Evolutionary conservation across 1,140 invertebrate genomes (phyloP).

Genomic region (Drosophila navojoa): DNA sequence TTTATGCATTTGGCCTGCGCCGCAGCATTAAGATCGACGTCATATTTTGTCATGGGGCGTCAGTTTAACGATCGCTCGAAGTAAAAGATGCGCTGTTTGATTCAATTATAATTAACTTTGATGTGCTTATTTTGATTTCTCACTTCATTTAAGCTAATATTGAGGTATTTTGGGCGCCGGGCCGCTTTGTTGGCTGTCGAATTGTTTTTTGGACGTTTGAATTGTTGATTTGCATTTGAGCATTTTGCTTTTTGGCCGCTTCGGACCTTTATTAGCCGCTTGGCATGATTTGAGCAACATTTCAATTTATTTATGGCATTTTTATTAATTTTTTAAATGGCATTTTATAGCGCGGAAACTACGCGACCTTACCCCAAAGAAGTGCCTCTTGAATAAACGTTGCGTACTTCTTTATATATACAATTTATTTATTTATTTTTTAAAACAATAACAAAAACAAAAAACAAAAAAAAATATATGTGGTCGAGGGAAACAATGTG

Average conservation of each 20-base stretch:
- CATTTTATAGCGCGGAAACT: slow-evolving; percentile 52
- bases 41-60: slow-evolving; percentile 64
- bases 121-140: slow-evolving; percentile 79
- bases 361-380: slow-evolving; percentile 48
- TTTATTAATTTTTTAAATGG: slow-evolving; percentile 74
- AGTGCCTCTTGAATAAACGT: slow-evolving; percentile 21
- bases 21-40: slow-evolving; percentile 3
- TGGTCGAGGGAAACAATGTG: slow-evolving; percentile 29
- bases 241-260: slow-evolving; percentile 33
- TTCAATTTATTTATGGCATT: slow-evolving; percentile 70
- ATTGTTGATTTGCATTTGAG: slow-evolving; percentile 51
- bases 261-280: slow-evolving; percentile 45
- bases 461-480: slow-evolving; percentile 27
- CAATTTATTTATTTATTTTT: slow-evolving; percentile 50
- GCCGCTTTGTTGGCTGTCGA: slow-evolving; percentile 38
- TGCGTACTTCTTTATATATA: slow-evolving; percentile 59
- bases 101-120: slow-evolving; percentile 77
- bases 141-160: slow-evolving; percentile 81
- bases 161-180: slow-evolving; percentile 49
- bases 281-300: slow-evolving; percentile 46
- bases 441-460: slow-evolving; percentile 45
- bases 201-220: slow-evolving; percentile 39
- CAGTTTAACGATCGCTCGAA: slow-evolving; percentile 60
- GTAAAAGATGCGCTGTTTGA: slow-evolving; percentile 48
- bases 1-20: background rate